Conservation (phyloP, 2,113 vertebrate genomes). For the Corydoras sp. region DNA sequence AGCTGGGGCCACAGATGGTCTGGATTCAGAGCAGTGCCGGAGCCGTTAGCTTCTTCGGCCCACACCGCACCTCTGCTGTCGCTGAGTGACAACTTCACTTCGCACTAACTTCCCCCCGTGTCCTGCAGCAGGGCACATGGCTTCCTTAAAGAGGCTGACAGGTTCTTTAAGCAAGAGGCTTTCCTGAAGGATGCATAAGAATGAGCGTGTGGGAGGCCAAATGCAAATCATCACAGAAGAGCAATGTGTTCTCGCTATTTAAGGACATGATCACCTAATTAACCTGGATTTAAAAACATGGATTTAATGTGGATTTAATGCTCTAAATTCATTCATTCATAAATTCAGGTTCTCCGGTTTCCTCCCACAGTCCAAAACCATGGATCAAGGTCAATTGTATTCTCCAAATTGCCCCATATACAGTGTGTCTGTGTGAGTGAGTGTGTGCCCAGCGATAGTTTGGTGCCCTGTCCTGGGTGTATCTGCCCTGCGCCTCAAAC, state of each 20-base stretch:
- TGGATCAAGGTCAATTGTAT: too few species aligned
- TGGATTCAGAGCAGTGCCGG: constrained; percentile 83
- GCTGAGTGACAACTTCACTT: constrained; percentile 76
- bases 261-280: constrained; percentile 74
- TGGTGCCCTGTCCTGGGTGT: too few species aligned
- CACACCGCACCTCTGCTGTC: constrained; percentile 72
- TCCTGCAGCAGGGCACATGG: constrained; percentile 50
- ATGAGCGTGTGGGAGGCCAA: constrained; percentile 1
- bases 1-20: constrained; percentile 99
- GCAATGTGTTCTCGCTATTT: constrained; percentile 64
- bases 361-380: too few species aligned
- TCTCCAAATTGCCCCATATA: too few species aligned
- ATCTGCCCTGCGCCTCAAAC: too few species aligned
- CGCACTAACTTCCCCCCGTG: constrained; percentile 62
- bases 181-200: constrained; percentile 9
- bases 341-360: too few species aligned
- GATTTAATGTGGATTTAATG: too few species aligned
- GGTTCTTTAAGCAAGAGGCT: constrained; percentile 31
- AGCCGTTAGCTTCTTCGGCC: constrained; percentile 73
- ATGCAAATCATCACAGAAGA: constrained; percentile 40
- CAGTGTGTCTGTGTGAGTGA: too few species aligned
- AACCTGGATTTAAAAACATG: too few species aligned
- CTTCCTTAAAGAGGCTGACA: constrained; percentile 40
- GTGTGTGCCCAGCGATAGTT: too few species aligned
- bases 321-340: too few species aligned